Conservation (phyloP, 2,888 invertebrate genomes). For the Diachrysia chrysitis region DNA sequence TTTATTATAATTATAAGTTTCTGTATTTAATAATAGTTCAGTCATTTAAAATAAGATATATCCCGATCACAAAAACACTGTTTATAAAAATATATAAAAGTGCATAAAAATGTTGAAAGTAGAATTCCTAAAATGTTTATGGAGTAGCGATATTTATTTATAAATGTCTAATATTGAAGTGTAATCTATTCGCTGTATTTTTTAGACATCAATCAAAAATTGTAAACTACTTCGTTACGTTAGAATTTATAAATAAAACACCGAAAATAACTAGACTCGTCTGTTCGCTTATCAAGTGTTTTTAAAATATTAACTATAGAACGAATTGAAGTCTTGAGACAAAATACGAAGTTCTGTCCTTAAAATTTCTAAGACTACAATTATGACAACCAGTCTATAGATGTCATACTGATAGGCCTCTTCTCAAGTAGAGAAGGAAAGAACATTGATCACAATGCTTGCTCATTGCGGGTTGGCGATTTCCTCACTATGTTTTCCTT, state of each 20-base stretch:
- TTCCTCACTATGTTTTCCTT: too few species aligned
- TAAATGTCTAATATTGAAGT: slow-evolving; percentile 29
- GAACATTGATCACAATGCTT: too few species aligned
- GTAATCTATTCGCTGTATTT: slow-evolving; percentile 13
- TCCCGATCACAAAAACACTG: too few species aligned
- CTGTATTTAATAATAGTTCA: too few species aligned
- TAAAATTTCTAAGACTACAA: too few species aligned
- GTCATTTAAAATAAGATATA: too few species aligned
- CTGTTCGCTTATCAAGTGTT: slow-evolving; percentile 5
- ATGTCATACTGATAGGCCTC: too few species aligned
- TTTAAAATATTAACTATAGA: neutral
- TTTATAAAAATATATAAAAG: neutral
- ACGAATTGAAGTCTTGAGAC: neutral
- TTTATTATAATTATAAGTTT: too few species aligned
- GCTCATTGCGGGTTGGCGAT: too few species aligned
- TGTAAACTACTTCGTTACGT: slow-evolving; percentile 18
- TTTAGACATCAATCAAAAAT: slow-evolving; percentile 35
- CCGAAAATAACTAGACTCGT: slow-evolving; percentile 11
- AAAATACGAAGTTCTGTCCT: too few species aligned
- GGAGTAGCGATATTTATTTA: slow-evolving; percentile 4
- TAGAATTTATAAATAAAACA: slow-evolving; percentile 18
- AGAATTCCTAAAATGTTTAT: slow-evolving; percentile 2
- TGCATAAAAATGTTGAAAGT: slow-evolving; percentile 4
- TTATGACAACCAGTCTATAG: too few species aligned
- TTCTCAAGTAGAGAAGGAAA: too few species aligned